Conservation (phyloP, 2,113 vertebrate genomes). For the Arenaria interpres region DNA sequence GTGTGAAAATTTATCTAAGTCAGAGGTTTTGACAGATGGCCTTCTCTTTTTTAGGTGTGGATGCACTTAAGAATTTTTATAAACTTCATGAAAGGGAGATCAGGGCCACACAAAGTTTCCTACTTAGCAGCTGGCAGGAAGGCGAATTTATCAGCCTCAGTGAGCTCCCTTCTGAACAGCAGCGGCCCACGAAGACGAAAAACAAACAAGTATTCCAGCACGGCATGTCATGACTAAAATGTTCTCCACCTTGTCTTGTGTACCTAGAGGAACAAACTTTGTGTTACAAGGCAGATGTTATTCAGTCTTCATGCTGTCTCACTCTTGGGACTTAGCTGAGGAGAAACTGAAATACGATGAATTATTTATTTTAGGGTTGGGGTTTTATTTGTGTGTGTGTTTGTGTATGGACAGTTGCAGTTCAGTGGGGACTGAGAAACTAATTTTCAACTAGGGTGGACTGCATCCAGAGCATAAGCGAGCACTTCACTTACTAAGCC, state of each 20-base stretch:
- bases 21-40: neutral
- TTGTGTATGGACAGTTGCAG: neutral
- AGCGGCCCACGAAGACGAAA: neutral
- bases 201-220: neutral
- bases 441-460: constrained; percentile 26
- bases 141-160: neutral
- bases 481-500: constrained; percentile 24
- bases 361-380: neutral
- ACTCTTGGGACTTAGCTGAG: neutral
- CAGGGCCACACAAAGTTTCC: neutral
- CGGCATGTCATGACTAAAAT: neutral
- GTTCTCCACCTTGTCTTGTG: neutral
- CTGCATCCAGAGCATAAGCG: neutral
- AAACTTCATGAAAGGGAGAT: neutral
- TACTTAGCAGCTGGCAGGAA: neutral
- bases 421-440: constrained; percentile 20
- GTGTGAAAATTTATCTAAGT: neutral
- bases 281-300: constrained; percentile 7
- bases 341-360: neutral
- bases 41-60: neutral
- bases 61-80: neutral
- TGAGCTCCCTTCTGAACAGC: neutral
- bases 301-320: constrained; percentile 12
- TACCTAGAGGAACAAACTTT: constrained; percentile 25
- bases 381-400: neutral